Evolutionary conservation across 1,140 invertebrate genomes (phyloP).

Genomic region (Sweltsa coloradensis): DNA sequence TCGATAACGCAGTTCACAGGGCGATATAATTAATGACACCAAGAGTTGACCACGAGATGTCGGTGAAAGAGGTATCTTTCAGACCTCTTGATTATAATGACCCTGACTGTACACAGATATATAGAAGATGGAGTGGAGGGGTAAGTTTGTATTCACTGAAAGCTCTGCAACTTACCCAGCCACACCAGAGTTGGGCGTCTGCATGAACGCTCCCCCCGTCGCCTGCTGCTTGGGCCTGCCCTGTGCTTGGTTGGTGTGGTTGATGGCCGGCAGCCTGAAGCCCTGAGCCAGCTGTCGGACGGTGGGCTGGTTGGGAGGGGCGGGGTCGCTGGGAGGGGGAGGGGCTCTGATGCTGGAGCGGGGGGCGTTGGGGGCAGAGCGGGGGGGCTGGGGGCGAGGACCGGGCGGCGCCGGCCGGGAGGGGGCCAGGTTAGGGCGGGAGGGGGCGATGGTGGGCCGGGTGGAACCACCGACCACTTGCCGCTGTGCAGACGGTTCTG

Average conservation of each 20-base stretch:
- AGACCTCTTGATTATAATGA: no score
- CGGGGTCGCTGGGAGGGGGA: constrained; percentile 37
- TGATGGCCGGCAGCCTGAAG: constrained; percentile 22
- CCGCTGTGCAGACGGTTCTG: background rate
- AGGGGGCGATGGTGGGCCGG: background rate
- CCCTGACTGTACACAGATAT: no score
- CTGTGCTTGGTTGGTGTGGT: background rate
- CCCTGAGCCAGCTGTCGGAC: constrained; percentile 25
- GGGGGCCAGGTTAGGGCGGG: background rate
- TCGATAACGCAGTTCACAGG: no score
- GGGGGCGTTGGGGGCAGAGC: background rate
- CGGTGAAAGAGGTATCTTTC: no score
- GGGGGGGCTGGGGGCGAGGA: background rate
- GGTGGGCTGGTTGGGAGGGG: constrained; percentile 34
- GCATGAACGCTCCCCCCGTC: constrained; percentile 24
- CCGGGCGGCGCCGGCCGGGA: background rate
- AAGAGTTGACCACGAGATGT: no score
- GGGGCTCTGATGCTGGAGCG: constrained; percentile 24
- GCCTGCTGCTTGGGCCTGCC: background rate
- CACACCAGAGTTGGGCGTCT: constrained; percentile 30
- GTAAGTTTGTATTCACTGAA: no score
- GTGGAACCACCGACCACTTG: background rate
- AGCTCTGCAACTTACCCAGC: constrained; percentile 32
- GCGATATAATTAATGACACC: no score
- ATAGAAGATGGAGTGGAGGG: no score